Evolutionary conservation across 2,888 invertebrate genomes (phyloP).

Genomic region (Metallyticus violacea): DNA sequence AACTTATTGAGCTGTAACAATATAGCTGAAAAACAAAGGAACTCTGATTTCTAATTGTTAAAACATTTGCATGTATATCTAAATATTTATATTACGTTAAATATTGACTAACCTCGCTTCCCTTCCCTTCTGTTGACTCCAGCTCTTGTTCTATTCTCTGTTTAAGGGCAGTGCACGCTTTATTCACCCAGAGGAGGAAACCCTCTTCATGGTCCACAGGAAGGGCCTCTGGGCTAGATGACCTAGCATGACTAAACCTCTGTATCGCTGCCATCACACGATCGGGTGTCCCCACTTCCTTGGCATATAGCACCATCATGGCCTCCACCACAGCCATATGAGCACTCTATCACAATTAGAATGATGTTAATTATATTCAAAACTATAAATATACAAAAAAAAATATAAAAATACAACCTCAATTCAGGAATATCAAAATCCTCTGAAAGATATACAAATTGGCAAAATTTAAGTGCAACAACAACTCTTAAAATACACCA

Average conservation of each 20-base stretch:
- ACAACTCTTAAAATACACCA: too few relatives aligned
- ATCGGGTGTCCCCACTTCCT: constrained; percentile 87
- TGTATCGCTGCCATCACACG: constrained; percentile 81
- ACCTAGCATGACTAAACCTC: constrained; percentile 56
- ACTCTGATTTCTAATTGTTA: neutral
- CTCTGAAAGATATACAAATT: too few relatives aligned
- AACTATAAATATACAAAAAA: too few relatives aligned
- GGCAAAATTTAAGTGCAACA: too few relatives aligned
- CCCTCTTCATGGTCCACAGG: constrained; percentile 74
- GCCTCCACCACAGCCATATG: constrained; percentile 96
- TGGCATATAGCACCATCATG: constrained; percentile 89
- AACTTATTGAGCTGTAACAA: too few relatives aligned
- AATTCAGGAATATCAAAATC: too few relatives aligned
- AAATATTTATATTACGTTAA: neutral
- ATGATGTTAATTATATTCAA: too few relatives aligned
- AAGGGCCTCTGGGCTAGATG: constrained; percentile 49
- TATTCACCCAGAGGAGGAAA: constrained; percentile 84
- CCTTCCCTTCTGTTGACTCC: constrained; percentile 22
- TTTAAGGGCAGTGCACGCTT: constrained; percentile 76
- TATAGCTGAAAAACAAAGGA: neutral
- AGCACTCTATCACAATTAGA: constrained; percentile 67
- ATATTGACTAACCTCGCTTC: neutral
- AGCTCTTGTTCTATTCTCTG: constrained; percentile 45
- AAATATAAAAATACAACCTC: too few relatives aligned
- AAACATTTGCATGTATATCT: neutral